These are phyloP conservation scores for Tachyglossus aculeatus DNA, from an alignment of 2,797 vertebrate species.

Conservation along the genomic window DNA sequence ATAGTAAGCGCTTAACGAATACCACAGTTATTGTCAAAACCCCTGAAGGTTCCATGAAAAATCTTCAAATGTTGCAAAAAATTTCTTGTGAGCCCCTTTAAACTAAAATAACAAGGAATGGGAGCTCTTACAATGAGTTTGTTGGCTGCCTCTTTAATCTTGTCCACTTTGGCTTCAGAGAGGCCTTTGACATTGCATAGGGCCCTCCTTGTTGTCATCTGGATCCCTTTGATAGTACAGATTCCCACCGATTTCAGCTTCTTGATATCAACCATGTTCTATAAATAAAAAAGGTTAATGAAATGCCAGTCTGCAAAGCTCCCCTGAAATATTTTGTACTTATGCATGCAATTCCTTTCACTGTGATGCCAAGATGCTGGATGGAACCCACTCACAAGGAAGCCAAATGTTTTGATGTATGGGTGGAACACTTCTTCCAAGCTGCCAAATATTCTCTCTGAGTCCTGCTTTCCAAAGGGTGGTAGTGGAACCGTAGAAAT, in stretches of 20 bases:
- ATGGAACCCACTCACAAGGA: conserved; percentile 38
- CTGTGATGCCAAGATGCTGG: conserved; percentile 36
- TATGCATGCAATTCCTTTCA: conserved; percentile 26
- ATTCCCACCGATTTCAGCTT: conserved; percentile 96
- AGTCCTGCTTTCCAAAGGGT: conserved; percentile 52
- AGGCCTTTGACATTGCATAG: conserved; percentile 95
- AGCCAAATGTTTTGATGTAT: conserved; percentile 46
- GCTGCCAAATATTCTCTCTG: conserved; percentile 46
- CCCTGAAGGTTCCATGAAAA: too few relatives aligned
- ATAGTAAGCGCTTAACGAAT: too few relatives aligned
- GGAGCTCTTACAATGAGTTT: conserved; percentile 87
- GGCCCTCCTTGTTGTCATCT: conserved; percentile 94
- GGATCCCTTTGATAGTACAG: conserved; percentile 96
- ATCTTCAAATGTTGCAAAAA: conserved; percentile 18
- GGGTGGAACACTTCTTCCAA: conserved; percentile 37
- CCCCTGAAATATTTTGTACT: conserved; percentile 27
- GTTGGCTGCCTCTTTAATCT: conserved; percentile 97
- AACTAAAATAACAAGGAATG: conserved; percentile 19
- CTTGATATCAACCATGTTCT: conserved; percentile 97
- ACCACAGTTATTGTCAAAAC: conserved; percentile 14
- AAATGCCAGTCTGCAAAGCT: conserved; percentile 34
- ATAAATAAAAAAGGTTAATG: conserved; percentile 48
- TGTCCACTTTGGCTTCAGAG: conserved; percentile 98
- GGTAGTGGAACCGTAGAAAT: conserved; percentile 50
- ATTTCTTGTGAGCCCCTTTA: background rate